Evolutionary conservation across 2,113 vertebrate species (phyloP).

Genomic region (Gnathonemus echidnorhynchus): DNA sequence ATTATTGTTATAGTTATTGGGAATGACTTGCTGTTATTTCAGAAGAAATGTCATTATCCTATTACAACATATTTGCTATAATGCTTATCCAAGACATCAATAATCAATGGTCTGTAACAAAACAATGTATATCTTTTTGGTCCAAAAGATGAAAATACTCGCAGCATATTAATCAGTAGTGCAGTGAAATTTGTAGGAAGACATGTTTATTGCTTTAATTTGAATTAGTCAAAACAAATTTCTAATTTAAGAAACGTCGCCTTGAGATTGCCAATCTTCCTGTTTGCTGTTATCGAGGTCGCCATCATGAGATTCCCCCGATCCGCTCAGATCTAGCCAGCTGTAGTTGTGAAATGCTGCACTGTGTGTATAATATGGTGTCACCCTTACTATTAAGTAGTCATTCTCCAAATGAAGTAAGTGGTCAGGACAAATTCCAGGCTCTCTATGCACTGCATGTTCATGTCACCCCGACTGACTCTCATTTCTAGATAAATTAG

Average conservation of each 20-base stretch:
- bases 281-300: background rate
- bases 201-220: background rate
- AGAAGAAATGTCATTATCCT: background rate
- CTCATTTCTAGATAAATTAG: background rate
- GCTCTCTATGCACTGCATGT: background rate
- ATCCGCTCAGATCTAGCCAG: background rate
- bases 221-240: background rate
- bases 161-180: background rate
- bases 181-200: background rate
- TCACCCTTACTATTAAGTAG: background rate
- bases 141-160: background rate
- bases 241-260: background rate
- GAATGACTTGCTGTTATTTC: background rate
- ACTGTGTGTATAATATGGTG: background rate
- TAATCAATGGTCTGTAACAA: background rate
- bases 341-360: background rate
- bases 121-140: background rate
- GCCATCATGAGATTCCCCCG: background rate
- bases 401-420: background rate
- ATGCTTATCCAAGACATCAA: background rate
- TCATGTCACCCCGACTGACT: background rate
- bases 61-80: background rate
- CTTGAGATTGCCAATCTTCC: background rate
- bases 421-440: background rate
- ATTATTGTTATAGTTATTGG: background rate